phyloP scores from a whole-genome alignment of 2,888 invertebrate species.

The Portevinia maculata region DNA sequence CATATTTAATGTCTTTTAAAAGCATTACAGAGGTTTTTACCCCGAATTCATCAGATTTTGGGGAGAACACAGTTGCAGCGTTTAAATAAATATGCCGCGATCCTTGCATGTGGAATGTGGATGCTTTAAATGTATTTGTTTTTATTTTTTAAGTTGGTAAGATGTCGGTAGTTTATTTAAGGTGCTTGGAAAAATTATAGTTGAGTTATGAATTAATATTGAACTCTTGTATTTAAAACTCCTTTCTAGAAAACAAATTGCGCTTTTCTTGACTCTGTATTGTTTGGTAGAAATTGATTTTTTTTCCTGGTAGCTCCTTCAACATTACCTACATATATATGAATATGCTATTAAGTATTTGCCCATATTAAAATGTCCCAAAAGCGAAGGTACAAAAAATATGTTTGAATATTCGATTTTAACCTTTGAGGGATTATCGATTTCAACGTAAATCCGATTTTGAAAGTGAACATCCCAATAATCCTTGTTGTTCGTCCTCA shows the following conservation, averaged over 20 bases:
- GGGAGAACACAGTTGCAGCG: slow-evolving; percentile 4
- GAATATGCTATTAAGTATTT: no score
- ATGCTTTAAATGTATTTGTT: no score
- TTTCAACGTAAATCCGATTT: slow-evolving; percentile 71
- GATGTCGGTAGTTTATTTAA: no score
- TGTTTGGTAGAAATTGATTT: no score
- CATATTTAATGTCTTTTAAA: slow-evolving; percentile 77
- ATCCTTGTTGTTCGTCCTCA: slow-evolving; percentile 51
- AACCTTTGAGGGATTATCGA: slow-evolving; percentile 74
- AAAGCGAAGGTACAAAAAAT: slow-evolving; percentile 42
- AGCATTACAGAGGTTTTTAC: slow-evolving; percentile 74
- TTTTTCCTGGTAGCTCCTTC: neutral
- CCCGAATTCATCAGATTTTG: slow-evolving; percentile 45
- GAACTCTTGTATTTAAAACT: no score
- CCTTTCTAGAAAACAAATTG: no score
- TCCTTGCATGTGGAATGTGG: neutral
- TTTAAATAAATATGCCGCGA: neutral
- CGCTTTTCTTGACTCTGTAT: no score
- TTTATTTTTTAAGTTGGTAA: no score
- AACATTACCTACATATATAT: no score
- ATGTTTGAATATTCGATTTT: slow-evolving; percentile 68
- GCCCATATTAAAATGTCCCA: slow-evolving; percentile 12
- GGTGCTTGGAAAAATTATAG: no score
- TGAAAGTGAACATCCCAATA: slow-evolving; percentile 74
- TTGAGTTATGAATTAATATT: no score